A percentile compares a stretch with the other conserved stretches of the same genome.
phyloP scores from a whole-genome alignment of 2,797 vertebrate genomes.

The Sebastes steindachneri region DNA sequence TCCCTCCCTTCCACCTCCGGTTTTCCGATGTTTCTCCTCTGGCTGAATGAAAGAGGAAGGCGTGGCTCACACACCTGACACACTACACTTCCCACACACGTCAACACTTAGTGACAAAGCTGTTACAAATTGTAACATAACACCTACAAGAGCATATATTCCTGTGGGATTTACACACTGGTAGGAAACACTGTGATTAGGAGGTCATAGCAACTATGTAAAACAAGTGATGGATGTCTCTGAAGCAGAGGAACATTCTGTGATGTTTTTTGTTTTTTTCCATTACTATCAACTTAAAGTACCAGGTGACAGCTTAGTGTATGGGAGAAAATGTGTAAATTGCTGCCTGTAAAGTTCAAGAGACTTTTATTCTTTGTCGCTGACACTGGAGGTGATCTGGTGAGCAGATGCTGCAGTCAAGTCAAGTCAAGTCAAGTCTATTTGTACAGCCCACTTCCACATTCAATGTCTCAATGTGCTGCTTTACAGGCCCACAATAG shows the following conservation, averaged over 20 bases:
- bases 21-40: not conserved
- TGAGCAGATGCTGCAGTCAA: conserved; percentile 20
- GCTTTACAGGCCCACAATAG: not conserved
- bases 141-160: not conserved
- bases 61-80: conserved; percentile 43
- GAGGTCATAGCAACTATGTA: not conserved
- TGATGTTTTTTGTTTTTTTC: not conserved
- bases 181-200: not conserved
- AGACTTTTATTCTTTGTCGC: not conserved
- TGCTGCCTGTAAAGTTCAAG: not conserved
- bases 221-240: not conserved
- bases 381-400: not conserved
- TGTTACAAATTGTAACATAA: not conserved
- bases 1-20: not conserved
- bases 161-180: not conserved
- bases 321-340: not conserved
- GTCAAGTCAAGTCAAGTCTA: conserved; percentile 13
- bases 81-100: conserved; percentile 12
- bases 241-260: not conserved
- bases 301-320: not conserved
- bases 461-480: not conserved
- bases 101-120: conserved; percentile 1
- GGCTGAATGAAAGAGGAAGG: conserved; percentile 25
- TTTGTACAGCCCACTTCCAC: conserved; percentile 5
- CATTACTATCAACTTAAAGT: not conserved